Base-by-base conservation (phyloP, 1,140 invertebrate species). In the Drosophila ohnishii region DNA sequence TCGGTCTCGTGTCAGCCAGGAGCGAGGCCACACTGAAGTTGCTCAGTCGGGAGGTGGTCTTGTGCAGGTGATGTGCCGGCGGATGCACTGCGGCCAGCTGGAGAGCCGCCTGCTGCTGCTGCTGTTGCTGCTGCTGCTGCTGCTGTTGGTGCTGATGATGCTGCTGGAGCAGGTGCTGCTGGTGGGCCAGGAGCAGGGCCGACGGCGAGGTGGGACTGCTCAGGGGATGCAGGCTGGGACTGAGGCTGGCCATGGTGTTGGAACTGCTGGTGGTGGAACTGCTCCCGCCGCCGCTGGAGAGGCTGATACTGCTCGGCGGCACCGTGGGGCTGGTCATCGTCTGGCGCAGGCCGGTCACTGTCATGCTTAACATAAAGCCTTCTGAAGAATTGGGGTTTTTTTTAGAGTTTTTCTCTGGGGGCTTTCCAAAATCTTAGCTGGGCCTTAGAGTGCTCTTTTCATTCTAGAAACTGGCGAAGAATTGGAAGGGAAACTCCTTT, bases 11-110 rank as follows among this genome's bases (percentile, higher is more conserved):
- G 74, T 95, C 94, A 1, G 94, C 95, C 70, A 95, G 83, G 28
- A 95, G 92, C 0, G 94, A 95, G 0, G 94, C 95, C 11, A 95
- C 95, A 91, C 95, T 95, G 90, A 95, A 95, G 65, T 92, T 92
- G 90, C 94, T 95, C 75, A 95, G 94, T 66, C 93, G 91, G n/a
- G 93, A 92, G 71, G 76, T 90, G 61, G 90, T 91, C 58, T 92
- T 92, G 69, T 91, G 80, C 58, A 90, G 78, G 92, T 93, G 82
- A 73, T 92, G 79, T 25, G 73, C 84, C 75, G 67, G 74, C 34
- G 77, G 87, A 69, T 90, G 85, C 60, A 70, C 83, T 62, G 84
- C 83, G 16, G 73, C 82, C 69, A 86, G 56, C 19, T 90, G 89
- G 34, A 84, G 61, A 11, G 78, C 74, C n/a, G 83, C 81, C 44